Conservation (phyloP, 2,113 vertebrate species). For the Edolisoma coerulescens region DNA sequence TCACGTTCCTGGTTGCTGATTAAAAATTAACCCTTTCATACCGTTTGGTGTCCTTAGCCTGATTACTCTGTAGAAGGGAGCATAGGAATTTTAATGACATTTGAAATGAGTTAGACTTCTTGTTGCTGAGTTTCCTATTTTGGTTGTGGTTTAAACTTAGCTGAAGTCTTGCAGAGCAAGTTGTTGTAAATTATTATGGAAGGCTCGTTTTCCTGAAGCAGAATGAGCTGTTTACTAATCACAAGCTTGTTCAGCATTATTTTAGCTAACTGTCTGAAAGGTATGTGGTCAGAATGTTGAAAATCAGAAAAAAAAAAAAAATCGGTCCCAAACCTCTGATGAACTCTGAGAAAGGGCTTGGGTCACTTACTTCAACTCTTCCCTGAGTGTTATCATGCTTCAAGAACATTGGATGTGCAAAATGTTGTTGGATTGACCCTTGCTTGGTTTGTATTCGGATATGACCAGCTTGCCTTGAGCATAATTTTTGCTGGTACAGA, state of each 20-base stretch:
- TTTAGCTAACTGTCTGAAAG: neutral
- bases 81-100: neutral
- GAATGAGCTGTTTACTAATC: neutral
- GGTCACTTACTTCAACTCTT: neutral
- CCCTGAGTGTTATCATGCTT: neutral
- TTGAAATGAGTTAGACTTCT: neutral
- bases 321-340: neutral
- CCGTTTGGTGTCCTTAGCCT: neutral
- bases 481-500: neutral
- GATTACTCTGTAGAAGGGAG: neutral
- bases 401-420: neutral
- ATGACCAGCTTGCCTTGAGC: neutral
- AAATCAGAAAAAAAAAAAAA: neutral
- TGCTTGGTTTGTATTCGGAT: accelerated
- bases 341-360: neutral
- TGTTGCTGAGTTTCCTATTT: neutral
- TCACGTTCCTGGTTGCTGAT: neutral
- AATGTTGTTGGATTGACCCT: neutral
- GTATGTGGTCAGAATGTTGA: neutral
- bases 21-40: slow-evolving; percentile 33
- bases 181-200: neutral
- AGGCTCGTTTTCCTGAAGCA: neutral
- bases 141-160: neutral
- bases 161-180: neutral
- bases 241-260: slow-evolving; percentile 4